Conservation (phyloP, 2,888 invertebrate species). For the Chaetogeoica ovagalla region DNA sequence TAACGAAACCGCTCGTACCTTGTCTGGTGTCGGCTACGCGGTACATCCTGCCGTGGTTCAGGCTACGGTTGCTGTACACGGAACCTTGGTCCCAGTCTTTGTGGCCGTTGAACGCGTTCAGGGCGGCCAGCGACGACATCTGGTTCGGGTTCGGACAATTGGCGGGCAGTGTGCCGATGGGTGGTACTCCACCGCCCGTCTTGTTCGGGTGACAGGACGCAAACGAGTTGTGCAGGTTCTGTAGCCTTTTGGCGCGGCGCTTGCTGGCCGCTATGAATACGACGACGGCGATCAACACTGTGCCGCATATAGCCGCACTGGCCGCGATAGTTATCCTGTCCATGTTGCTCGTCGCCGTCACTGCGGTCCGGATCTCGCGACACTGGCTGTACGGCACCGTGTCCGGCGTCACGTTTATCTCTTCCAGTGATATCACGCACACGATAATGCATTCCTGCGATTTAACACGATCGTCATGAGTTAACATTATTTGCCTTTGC, state of each 20-base stretch:
- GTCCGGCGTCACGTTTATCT: conserved; percentile 83
- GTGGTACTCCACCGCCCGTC: not conserved
- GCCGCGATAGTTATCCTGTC: conserved; percentile 94
- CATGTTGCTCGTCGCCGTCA: conserved; percentile 83
- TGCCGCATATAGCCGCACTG: conserved; percentile 89
- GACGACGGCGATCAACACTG: conserved; percentile 86
- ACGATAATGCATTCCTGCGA: conserved; percentile 87
- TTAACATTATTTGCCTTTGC: no score
- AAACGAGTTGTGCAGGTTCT: conserved; percentile 60
- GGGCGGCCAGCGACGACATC: conserved; percentile 80
- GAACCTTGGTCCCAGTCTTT: conserved; percentile 90
- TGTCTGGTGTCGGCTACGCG: conserved; percentile 66
- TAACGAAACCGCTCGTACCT: conserved; percentile 57
- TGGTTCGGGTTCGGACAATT: conserved; percentile 66
- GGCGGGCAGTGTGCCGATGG: conserved; percentile 57
- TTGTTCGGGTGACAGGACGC: conserved; percentile 62
- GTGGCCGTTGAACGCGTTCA: conserved; percentile 77
- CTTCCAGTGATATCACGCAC: conserved; percentile 88
- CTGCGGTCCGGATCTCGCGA: conserved; percentile 83
- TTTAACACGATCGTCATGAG: not conserved
- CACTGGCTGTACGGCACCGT: conserved; percentile 84
- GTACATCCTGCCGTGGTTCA: conserved; percentile 85
- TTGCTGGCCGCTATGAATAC: conserved; percentile 86
- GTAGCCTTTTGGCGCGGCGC: conserved; percentile 76
- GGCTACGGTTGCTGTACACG: conserved; percentile 86